Evolutionary conservation across 2,888 invertebrate species (phyloP).

Genomic region (Papilio gigon): DNA sequence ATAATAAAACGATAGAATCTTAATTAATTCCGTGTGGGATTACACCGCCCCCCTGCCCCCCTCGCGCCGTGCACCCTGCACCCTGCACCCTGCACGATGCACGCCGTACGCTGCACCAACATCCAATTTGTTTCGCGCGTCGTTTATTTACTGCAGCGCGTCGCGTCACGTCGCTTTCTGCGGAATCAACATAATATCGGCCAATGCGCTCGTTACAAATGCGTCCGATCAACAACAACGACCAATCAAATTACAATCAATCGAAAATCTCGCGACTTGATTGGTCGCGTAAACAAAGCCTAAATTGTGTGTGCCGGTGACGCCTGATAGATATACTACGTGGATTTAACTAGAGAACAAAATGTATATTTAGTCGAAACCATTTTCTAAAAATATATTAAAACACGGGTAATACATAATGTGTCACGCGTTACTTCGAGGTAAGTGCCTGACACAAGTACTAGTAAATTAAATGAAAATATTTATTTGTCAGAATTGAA

Average conservation of each 20-base stretch:
- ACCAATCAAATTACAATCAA: slow-evolving; percentile 29
- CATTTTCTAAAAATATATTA: too few species aligned
- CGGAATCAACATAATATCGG: slow-evolving; percentile 36
- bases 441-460: slow-evolving; percentile 24
- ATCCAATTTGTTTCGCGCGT: slow-evolving; percentile 21
- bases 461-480: slow-evolving; percentile 11
- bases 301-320: slow-evolving; percentile 14
- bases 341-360: background rate
- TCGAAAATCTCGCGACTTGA: slow-evolving; percentile 7
- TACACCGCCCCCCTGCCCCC: background rate
- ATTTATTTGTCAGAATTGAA: background rate
- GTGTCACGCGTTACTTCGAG: slow-evolving; percentile 8
- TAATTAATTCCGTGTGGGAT: slow-evolving; percentile 22
- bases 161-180: slow-evolving; percentile 15
- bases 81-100: background rate
- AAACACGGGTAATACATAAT: too few species aligned
- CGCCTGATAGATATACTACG: background rate
- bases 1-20: slow-evolving; percentile 12
- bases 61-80: background rate
- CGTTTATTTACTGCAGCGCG: slow-evolving; percentile 22
- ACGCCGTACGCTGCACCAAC: background rate
- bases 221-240: background rate
- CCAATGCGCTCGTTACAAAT: slow-evolving; percentile 23
- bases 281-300: slow-evolving; percentile 9
- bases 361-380: too few species aligned